Evolutionary conservation across 2,888 invertebrate genomes (phyloP), one percentile per base, ranked within the genome.

Genomic region (Catocala sponsa): DNA sequence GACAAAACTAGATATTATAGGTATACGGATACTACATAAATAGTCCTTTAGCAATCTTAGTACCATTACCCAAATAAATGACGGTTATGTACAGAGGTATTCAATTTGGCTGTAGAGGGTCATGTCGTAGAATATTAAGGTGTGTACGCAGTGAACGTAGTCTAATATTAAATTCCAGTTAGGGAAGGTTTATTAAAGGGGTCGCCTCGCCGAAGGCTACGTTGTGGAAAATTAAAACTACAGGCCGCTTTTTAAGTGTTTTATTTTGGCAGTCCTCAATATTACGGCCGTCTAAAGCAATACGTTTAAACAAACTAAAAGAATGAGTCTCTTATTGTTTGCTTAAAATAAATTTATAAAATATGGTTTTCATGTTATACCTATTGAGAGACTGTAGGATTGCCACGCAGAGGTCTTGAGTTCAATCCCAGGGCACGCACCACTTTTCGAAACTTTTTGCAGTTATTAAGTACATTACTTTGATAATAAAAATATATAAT

Each of bases 91-190:
- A 54, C 58, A 49, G 57, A 59, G 59, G 47, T 65, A 60, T 57
- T 58, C 59, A 59, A 67, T 61, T 62, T 67, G 42, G 48, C 52
- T 46, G 35, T 13, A 38, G 47, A 53, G 55, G 64, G 54, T 57
- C 53, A 42, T 59, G n/a, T 48, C 46, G 13, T 11, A 49, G 11
- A 47, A 51, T 63, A 64, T 60, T 56, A 57, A 54, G 54, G 61
- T 63, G 48, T 49, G 35, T 44, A 47, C 10, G 35, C 13, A 51
- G 44, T 25, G n/a, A 56, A 63, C 57, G 50, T 44, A 51, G 42
- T 56, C 58, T 59, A 50, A 70, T 70, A 69, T 72, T 56, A 65
- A 67, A 68, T 71, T 65, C 55, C 63, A 50, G 55, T 53, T 10
- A 59, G 38, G 52, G 54, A 38, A 12, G 50, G 47, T 54, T 59